Percentiles rank a stretch among this genome's conserved stretches.
These are phyloP conservation scores for Leptestheria dahalacensis DNA, from an alignment of 1,140 invertebrate species.

Conservation along the genomic window DNA sequence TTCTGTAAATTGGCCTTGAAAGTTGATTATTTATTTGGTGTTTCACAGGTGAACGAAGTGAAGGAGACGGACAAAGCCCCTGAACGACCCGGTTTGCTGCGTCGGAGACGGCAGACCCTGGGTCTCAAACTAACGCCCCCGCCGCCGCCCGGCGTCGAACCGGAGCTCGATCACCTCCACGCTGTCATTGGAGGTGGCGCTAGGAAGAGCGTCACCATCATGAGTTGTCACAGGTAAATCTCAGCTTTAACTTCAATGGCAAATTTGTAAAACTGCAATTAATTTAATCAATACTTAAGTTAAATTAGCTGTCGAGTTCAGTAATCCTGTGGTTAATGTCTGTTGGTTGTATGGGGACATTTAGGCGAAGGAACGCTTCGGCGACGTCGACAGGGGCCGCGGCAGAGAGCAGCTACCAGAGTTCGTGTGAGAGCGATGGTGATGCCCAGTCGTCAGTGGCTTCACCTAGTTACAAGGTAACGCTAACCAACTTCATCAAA, in stretches of 20 bases:
- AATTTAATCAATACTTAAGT: neutral
- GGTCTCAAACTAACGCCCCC: neutral
- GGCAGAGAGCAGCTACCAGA: conserved; percentile 25
- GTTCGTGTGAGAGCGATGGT: conserved; percentile 26
- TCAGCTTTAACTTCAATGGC: neutral
- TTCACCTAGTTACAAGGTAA: conserved; percentile 21
- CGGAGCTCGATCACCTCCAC: neutral
- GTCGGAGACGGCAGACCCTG: neutral
- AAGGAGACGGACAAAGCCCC: neutral
- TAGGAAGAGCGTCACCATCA: neutral
- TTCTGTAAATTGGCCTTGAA: no score
- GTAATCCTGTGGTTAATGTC: neutral
- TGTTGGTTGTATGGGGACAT: neutral
- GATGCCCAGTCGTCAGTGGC: conserved; percentile 12
- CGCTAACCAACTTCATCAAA: neutral
- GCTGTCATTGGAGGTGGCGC: neutral
- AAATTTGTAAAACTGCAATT: neutral
- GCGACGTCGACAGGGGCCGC: conserved; percentile 14
- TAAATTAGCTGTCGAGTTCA: neutral
- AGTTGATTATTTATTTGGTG: no score
- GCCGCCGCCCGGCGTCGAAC: neutral
- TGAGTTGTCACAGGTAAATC: neutral
- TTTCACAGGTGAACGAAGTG: neutral
- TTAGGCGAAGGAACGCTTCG: neutral
- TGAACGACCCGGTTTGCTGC: neutral